These are phyloP conservation scores for Amblyraja radiata DNA, from an alignment of 2,797 vertebrate species.

Conservation along the genomic window DNA sequence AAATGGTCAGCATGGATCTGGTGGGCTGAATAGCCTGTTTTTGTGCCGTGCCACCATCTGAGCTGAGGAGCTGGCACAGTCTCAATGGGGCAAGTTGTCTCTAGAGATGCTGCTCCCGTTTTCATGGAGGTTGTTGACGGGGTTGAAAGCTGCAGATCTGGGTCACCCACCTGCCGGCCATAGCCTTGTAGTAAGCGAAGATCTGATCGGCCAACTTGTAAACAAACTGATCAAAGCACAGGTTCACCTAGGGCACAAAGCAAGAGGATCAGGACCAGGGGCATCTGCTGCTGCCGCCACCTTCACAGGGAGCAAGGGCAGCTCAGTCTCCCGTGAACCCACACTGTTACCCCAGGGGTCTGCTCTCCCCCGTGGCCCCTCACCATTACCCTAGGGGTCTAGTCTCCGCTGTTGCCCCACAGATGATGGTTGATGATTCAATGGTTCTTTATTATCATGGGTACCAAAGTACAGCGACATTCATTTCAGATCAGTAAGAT, in stretches of 20 bases:
- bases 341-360: background rate
- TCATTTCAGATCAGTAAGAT: too few species aligned
- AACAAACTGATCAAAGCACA: constrained; percentile 98
- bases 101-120: background rate
- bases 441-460: too few species aligned
- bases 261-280: background rate
- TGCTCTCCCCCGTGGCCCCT: too few species aligned
- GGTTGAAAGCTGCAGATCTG: too few species aligned
- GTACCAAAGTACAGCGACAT: too few species aligned
- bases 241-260: constrained; percentile 72
- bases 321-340: too few species aligned
- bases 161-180: constrained; percentile 85
- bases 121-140: background rate
- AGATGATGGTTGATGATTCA: too few species aligned
- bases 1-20: too few species aligned
- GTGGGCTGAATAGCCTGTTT: too few species aligned
- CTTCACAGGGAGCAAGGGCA: too few species aligned
- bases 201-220: constrained; percentile 98
- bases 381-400: too few species aligned
- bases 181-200: constrained; percentile 98
- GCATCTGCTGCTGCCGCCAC: background rate
- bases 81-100: background rate
- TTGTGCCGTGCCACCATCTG: background rate
- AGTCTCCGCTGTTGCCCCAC: too few species aligned
- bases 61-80: background rate